These are phyloP conservation scores for Perccottus glenii DNA, from an alignment of 2,113 vertebrate species.

Conservation along the genomic window DNA sequence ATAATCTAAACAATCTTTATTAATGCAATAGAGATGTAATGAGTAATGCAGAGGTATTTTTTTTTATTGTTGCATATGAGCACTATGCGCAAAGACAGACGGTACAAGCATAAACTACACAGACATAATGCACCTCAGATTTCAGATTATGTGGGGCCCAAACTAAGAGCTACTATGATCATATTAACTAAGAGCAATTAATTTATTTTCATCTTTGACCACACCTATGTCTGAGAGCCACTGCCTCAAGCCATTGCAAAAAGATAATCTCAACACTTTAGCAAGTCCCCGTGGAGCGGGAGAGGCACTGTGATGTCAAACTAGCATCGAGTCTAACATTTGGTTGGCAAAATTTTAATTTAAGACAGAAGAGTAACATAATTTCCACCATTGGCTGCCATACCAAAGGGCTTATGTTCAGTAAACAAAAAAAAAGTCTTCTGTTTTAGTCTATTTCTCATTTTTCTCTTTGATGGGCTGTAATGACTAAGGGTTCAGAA, in stretches of 20 bases:
- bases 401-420: constrained; percentile 56
- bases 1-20: not conserved
- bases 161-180: not conserved
- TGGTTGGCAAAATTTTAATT: constrained; percentile 29
- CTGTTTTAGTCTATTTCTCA: constrained; percentile 4
- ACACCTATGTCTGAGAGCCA: constrained; percentile 28
- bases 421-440: constrained; percentile 51
- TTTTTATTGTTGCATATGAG: not conserved
- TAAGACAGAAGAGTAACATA: constrained; percentile 38
- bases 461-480: no score
- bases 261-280: constrained; percentile 36
- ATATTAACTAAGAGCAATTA: constrained; percentile 9
- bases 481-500: no score
- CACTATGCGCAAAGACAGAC: not conserved
- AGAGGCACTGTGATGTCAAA: constrained; percentile 60
- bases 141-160: not conserved
- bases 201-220: constrained; percentile 15
- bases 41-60: no score
- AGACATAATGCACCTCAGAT: not conserved
- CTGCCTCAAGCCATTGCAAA: constrained; percentile 25
- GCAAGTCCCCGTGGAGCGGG: constrained; percentile 58
- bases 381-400: constrained; percentile 53
- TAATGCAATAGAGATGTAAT: not conserved
- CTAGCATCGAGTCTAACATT: constrained; percentile 16
- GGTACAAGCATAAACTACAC: not conserved